Base-by-base conservation (phyloP, 2,888 invertebrate species). In the Microctonus aethiopoides region DNA sequence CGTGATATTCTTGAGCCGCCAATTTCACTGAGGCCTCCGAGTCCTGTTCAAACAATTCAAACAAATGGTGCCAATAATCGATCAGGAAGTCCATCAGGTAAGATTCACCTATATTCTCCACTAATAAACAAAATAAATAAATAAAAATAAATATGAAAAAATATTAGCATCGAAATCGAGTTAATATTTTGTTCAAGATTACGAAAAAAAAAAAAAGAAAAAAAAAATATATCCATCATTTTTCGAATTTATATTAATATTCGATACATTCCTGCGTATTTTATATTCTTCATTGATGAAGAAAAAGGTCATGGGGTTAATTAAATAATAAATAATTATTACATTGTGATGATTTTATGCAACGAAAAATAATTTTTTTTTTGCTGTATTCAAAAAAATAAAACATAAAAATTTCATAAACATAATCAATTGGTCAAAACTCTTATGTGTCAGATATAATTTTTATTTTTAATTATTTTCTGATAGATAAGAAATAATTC, bases 1-100 rank as follows among this genome's bases (percentile, higher is more conserved):
- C 92, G 99, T 62, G 99, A 99, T 87, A 99, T 99, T 78, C 89
- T 99, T 83, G 99, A 99, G 88, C 99, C 99, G 69, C 96, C 95
- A 24, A 89, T 92, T 67, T 91, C 92, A 56, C 90, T 93, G 75
- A 89, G 91, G 73, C 90, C 91, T 16, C 91, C 92, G 39, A 91
- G 92, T 83, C 91, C 91, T 52, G 88, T 89, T 41, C 89, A 88
- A 70, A 87, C 89, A 11, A 85, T 89, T 46, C 87, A 89, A 76
- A 89, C 88, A 72, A 90, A 89, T 76, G 89, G 89, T 56, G 87
- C 88, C 51, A 88, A 88, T 68, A 88, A 89, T 71, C 87, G 89
- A 83, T 87, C 89, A 52, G 88, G 87, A 69, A 90, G 90, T 81
- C 90, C 90, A n/a, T 89, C 90, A 88, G 90, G 91, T 90, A 83